These are phyloP conservation scores for Paracanthobrama guichenoti DNA, from an alignment of 2,113 vertebrate genomes.

Conservation along the genomic window DNA sequence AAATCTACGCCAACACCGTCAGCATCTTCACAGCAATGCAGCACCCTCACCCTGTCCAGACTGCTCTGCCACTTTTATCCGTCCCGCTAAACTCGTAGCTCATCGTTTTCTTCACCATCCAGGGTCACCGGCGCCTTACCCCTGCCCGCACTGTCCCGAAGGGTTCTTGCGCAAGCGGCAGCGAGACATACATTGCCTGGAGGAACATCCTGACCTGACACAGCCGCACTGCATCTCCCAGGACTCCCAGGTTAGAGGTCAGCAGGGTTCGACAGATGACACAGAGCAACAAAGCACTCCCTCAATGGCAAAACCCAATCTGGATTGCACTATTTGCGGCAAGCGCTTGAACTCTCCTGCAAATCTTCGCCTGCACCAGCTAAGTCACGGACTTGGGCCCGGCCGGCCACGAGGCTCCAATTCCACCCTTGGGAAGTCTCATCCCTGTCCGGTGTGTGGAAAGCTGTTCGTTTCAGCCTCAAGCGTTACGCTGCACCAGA, in stretches of 20 bases:
- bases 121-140: constrained; percentile 74
- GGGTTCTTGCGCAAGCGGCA: constrained; percentile 76
- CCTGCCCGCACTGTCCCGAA: constrained; percentile 74
- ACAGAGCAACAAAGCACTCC: not conserved
- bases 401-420: constrained; percentile 57
- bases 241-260: constrained; percentile 9
- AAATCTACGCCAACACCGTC: constrained; percentile 87
- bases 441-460: constrained; percentile 80
- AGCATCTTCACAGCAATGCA: constrained; percentile 75
- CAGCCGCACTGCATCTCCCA: constrained; percentile 28
- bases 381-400: constrained; percentile 65
- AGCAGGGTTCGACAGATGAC: not conserved
- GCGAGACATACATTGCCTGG: constrained; percentile 72
- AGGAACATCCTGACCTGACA: constrained; percentile 61
- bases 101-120: constrained; percentile 76
- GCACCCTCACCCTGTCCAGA: constrained; percentile 70
- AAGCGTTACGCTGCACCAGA: constrained; percentile 84
- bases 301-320: constrained; percentile 14
- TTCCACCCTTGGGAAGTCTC: constrained; percentile 69
- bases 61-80: constrained; percentile 78
- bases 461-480: constrained; percentile 87
- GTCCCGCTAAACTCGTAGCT: constrained; percentile 76
- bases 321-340: constrained; percentile 76
- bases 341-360: constrained; percentile 77
- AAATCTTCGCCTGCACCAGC: constrained; percentile 76